Evolutionary conservation across 35 echinoderm and acorn worm species (phyloP).

Genomic region (Hemicentrotus pulcherrimus): DNA sequence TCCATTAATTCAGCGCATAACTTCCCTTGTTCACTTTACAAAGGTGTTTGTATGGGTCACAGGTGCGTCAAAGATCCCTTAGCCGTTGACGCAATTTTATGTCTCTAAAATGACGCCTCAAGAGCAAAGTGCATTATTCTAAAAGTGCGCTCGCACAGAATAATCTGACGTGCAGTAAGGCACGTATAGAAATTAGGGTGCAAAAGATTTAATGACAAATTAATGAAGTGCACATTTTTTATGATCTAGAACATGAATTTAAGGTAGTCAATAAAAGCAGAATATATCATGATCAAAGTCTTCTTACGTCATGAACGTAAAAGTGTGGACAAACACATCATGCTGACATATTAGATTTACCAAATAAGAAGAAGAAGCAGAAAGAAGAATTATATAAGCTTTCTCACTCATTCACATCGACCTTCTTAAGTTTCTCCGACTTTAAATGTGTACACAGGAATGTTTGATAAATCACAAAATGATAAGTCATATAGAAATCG

Average conservation of each 20-base stretch:
- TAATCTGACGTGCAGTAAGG: not conserved
- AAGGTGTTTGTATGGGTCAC: not conserved
- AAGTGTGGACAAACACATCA: not conserved
- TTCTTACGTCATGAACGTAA: not conserved
- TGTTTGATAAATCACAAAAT: no score
- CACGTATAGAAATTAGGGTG: not conserved
- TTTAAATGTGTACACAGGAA: no score
- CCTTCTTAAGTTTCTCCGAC: no score
- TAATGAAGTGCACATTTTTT: not conserved
- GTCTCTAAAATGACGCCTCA: no score
- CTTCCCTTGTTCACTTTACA: not conserved
- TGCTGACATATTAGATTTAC: no score
- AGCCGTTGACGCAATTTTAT: not conserved
- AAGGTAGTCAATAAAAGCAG: not conserved
- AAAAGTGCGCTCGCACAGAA: no score
- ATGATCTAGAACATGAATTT: not conserved
- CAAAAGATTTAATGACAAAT: not conserved
- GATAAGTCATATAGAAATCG: no score
- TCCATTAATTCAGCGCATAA: not conserved
- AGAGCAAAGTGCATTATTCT: no score
- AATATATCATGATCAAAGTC: not conserved
- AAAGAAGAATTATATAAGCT: no score
- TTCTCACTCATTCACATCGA: no score
- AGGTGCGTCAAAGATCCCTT: not conserved
- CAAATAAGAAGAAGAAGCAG: no score